Conservation (phyloP, 2,888 invertebrate species). For the Eilema depressum region DNA sequence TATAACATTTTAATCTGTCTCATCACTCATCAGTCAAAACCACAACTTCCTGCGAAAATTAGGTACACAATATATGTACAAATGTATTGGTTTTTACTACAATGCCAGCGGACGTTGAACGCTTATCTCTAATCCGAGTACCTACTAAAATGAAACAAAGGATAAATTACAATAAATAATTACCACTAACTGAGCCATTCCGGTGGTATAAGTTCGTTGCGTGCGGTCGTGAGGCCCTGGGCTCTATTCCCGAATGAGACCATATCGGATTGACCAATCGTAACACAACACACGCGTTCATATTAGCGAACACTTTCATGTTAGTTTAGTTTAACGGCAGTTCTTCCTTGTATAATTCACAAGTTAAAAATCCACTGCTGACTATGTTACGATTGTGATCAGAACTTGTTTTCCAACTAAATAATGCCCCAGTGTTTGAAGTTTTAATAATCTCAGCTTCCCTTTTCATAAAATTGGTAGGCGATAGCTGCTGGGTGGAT, state of each 20-base stretch:
- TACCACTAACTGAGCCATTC: conserved; percentile 5
- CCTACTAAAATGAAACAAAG: conserved; percentile 12
- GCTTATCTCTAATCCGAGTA: conserved; percentile 20
- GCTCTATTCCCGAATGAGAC: neutral
- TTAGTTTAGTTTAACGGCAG: neutral
- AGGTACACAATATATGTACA: conserved; percentile 5
- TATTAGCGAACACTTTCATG: neutral
- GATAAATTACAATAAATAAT: conserved; percentile 8
- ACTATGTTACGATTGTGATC: neutral
- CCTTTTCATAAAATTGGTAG: no score
- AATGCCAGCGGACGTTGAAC: conserved; percentile 25
- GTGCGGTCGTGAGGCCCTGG: neutral
- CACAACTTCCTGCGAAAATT: conserved; percentile 41
- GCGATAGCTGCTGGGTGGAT: no score
- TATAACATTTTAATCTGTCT: neutral
- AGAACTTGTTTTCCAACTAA: neutral
- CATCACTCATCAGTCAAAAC: conserved; percentile 37
- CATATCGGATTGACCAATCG: neutral
- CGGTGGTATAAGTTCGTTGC: neutral
- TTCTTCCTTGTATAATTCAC: no score
- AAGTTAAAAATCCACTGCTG: no score
- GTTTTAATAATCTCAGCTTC: no score
- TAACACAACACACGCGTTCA: neutral
- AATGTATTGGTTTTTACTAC: conserved; percentile 29
- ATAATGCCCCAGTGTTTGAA: neutral